A percentile compares a stretch with the other conserved stretches of the same genome.
These are phyloP conservation scores for Pygocentrus nattereri DNA, from an alignment of 2,797 vertebrate genomes.

Conservation along the genomic window DNA sequence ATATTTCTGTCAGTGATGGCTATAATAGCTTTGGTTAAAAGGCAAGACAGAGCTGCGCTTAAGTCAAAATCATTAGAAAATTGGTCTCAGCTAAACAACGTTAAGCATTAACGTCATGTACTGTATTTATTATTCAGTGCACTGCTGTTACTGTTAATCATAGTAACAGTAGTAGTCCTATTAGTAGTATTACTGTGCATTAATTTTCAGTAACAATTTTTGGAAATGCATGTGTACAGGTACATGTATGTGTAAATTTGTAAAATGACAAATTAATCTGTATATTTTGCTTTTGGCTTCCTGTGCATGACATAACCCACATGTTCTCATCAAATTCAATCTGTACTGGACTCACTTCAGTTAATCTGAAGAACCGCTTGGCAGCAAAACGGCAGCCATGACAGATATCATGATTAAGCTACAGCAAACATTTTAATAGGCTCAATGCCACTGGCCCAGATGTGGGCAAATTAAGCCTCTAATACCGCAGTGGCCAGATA, in stretches of 20 bases:
- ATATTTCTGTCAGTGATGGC: too few species aligned
- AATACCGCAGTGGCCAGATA: constrained; percentile 50
- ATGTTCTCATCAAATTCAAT: constrained; percentile 38
- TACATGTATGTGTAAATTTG: too few species aligned
- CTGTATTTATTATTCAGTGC: too few species aligned
- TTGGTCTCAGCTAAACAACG: too few species aligned
- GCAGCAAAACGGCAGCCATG: constrained; percentile 27
- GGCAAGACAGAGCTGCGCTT: too few species aligned
- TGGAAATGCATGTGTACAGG: background rate
- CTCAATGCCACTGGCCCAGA: constrained; percentile 30
- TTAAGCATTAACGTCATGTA: too few species aligned
- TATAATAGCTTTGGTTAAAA: too few species aligned
- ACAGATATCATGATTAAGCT: constrained; percentile 49
- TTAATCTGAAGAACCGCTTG: constrained; percentile 36
- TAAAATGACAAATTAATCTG: background rate
- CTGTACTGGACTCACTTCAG: constrained; percentile 28
- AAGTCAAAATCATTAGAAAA: too few species aligned
- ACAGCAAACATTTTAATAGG: constrained; percentile 45
- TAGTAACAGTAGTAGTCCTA: too few species aligned
- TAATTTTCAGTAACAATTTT: too few species aligned
- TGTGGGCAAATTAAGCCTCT: constrained; percentile 45
- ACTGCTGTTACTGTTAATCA: too few species aligned
- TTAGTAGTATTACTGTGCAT: too few species aligned
- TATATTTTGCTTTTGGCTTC: constrained; percentile 39
- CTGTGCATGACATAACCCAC: constrained; percentile 10